Base-by-base conservation (phyloP, 1,140 invertebrate species). In the Plutomurus gul region DNA sequence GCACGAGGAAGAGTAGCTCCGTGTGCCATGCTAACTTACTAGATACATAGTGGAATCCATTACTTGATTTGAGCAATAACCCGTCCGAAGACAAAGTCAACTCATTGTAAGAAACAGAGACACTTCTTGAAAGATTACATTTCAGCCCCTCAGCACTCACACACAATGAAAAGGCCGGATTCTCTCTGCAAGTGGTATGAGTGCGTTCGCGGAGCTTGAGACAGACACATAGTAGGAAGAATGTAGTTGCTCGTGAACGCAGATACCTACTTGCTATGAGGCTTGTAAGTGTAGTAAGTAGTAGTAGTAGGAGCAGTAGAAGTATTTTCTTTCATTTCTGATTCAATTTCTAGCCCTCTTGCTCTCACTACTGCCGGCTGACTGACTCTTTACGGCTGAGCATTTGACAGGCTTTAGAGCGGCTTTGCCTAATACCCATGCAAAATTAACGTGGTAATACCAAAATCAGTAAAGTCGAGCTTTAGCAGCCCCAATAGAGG, bases 51-150 rank as follows among this genome's bases (percentile, higher is more conserved):
- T n/a, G n/a, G 13, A 30, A 65, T 65, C 56, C 56, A 65, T 65
- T 65, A 65, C 56, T 65, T 65, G 56, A 65, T 65, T 65, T 65
- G 27, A 33, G 56, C 56, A 65, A 65, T 65, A 65, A 65, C 30
- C 56, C 56, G 36, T 65, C 27, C 56, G 20, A 16, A 36, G 13
- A 65, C 56, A 65, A 36, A 30, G 56, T 65, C 27, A 65, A 36
- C 56, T 36, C 56, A 65, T 65, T 65, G 30, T 65, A n/a, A 33
- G 56, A 65, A 65, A 65, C 30, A 65, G 56, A 33, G 56, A 65
- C 56, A 30, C 30, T 27, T 65, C 56, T 27, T 65, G 30, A 33
- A 25, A 60, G 25, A 56, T 56, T 56, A 11, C 22, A 22, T 33
- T 13, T 56, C 51, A 30, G 5, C 27, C 40, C 40, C 72, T 46